Evolutionary conservation across 2,797 vertebrate genomes (phyloP).

Genomic region (Silurus lanzhouensis): DNA sequence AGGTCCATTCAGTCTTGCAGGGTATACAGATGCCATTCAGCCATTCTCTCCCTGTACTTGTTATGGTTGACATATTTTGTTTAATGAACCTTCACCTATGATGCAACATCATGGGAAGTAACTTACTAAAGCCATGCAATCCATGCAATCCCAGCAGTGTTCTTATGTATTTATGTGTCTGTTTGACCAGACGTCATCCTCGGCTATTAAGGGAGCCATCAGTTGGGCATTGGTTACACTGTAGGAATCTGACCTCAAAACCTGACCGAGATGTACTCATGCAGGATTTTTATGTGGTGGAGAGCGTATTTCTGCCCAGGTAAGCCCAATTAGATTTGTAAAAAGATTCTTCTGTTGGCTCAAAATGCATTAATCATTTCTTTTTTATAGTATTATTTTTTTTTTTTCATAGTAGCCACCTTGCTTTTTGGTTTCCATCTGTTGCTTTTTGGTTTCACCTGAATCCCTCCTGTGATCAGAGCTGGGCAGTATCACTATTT

Average conservation of each 20-base stretch:
- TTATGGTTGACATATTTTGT: constrained; percentile 30
- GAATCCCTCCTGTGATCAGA: background rate
- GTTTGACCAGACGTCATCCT: constrained; percentile 87
- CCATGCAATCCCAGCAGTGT: background rate
- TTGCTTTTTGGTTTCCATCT: background rate
- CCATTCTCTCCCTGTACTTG: constrained; percentile 4
- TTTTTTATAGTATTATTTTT: too few species aligned
- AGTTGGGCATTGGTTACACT: constrained; percentile 95
- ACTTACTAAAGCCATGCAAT: background rate
- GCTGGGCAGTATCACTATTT: background rate
- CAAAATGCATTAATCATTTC: background rate
- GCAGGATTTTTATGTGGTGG: constrained; percentile 99
- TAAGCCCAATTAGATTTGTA: constrained; percentile 64
- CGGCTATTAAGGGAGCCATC: constrained; percentile 96
- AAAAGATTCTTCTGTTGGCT: background rate
- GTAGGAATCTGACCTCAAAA: constrained; percentile 96
- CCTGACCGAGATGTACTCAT: constrained; percentile 97
- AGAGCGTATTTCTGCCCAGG: constrained; percentile 97
- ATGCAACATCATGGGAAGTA: background rate
- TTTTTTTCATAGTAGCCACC: background rate
- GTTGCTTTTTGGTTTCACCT: background rate
- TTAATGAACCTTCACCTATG: background rate
- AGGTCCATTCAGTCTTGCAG: constrained; percentile 11
- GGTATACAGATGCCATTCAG: background rate
- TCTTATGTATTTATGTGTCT: constrained; percentile 38